These are phyloP conservation scores for Homarus gammarus DNA, from an alignment of 2,888 invertebrate species.

Conservation along the genomic window DNA sequence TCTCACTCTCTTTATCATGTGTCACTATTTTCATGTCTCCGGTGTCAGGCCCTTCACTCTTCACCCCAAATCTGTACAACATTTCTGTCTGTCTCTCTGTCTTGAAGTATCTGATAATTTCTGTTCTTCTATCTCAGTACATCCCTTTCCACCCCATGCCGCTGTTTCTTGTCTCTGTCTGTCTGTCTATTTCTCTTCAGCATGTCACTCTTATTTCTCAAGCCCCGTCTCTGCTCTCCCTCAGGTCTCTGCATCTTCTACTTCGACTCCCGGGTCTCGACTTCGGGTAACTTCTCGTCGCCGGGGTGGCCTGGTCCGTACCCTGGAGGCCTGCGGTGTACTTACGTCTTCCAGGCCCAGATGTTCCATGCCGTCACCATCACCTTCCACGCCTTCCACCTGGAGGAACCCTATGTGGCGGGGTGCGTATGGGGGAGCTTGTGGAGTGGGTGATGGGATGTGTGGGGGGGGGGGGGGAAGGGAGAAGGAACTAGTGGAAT, in stretches of 20 bases:
- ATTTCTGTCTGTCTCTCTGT: too few relatives aligned
- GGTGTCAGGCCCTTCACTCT: too few relatives aligned
- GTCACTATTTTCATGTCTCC: too few relatives aligned
- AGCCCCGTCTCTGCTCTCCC: background rate
- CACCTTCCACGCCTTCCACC: constrained; percentile 78
- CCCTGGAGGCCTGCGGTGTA: constrained; percentile 77
- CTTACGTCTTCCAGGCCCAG: constrained; percentile 77
- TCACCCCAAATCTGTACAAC: too few relatives aligned
- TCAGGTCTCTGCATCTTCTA: constrained; percentile 21
- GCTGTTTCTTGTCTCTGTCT: too few relatives aligned
- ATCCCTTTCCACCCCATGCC: too few relatives aligned
- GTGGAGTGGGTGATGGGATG: background rate
- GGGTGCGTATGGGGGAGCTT: constrained; percentile 76
- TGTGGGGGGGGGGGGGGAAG: background rate
- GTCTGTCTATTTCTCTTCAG: background rate
- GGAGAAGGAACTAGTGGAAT: too few relatives aligned
- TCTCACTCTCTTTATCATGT: too few relatives aligned
- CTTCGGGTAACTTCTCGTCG: constrained; percentile 78
- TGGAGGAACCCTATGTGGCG: constrained; percentile 78
- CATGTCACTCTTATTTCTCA: background rate
- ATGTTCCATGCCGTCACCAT: constrained; percentile 78
- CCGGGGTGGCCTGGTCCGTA: constrained; percentile 78
- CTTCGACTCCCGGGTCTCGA: constrained; percentile 74
- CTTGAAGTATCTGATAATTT: too few relatives aligned
- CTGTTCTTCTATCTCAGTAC: too few relatives aligned